These are phyloP conservation scores for Eupithecia insigniata DNA, from an alignment of 2,888 invertebrate genomes.

Conservation along the genomic window DNA sequence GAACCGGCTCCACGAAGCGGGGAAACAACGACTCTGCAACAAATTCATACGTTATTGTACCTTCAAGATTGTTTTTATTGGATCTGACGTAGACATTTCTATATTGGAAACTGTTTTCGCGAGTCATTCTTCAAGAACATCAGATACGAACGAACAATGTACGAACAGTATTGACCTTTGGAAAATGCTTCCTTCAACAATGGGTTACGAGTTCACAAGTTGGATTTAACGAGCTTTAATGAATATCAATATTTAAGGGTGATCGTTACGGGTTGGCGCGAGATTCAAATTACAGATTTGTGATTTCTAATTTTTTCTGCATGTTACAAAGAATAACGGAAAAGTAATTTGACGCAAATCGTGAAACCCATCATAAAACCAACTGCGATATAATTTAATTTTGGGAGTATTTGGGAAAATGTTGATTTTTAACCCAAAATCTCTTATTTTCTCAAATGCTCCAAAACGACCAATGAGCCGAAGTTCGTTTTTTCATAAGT, in stretches of 20 bases:
- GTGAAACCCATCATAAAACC: no score
- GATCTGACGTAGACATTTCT: slow-evolving; percentile 16
- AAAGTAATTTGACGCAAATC: no score
- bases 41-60: slow-evolving; percentile 44
- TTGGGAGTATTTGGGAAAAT: no score
- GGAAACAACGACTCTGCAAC: slow-evolving; percentile 86
- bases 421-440: no score
- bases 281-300: no score
- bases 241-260: not conserved
- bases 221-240: not conserved
- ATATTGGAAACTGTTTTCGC: slow-evolving; percentile 11
- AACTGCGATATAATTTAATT: no score
- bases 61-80: slow-evolving; percentile 23
- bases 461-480: no score
- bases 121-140: slow-evolving; percentile 2
- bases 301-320: no score
- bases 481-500: no score
- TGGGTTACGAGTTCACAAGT: not conserved
- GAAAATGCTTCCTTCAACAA: not conserved
- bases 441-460: no score
- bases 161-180: not conserved
- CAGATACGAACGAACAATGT: slow-evolving; percentile 1
- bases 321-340: no score
- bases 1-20: slow-evolving; percentile 93
- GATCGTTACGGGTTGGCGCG: no score